Evolutionary conservation across 2,797 vertebrate species (phyloP).

Genomic region (Rhincodon typus): DNA sequence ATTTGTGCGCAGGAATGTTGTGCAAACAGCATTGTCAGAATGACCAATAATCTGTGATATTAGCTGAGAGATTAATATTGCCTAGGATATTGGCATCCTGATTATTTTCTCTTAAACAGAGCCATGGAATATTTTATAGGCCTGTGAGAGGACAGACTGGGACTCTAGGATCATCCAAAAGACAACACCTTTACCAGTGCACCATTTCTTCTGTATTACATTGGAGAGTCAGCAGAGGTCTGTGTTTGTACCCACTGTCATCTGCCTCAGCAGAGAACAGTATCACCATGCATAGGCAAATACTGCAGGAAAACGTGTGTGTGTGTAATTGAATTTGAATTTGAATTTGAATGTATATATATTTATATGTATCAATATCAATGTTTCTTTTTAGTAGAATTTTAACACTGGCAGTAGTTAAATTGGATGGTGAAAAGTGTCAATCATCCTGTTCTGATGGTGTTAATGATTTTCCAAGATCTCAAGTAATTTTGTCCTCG

Average conservation of each 20-base stretch:
- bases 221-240: background rate
- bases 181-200: too few species aligned
- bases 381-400: background rate
- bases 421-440: background rate
- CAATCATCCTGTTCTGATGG: background rate
- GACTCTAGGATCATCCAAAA: background rate
- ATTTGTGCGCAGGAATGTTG: background rate
- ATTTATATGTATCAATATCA: too few species aligned
- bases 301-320: too few species aligned
- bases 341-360: too few species aligned
- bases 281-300: background rate
- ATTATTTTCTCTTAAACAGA: background rate
- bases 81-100: background rate
- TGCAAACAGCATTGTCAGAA: background rate
- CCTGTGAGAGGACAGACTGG: background rate
- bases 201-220: background rate
- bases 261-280: background rate
- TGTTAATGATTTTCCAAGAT: background rate
- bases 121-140: background rate
- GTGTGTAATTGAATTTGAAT: too few species aligned
- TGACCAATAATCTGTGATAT: background rate
- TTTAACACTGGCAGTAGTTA: background rate
- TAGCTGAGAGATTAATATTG: background rate
- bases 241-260: background rate
- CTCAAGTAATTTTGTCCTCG: background rate